These are phyloP conservation scores for Agelastica alni DNA, from an alignment of 2,888 invertebrate genomes.

Conservation along the genomic window DNA sequence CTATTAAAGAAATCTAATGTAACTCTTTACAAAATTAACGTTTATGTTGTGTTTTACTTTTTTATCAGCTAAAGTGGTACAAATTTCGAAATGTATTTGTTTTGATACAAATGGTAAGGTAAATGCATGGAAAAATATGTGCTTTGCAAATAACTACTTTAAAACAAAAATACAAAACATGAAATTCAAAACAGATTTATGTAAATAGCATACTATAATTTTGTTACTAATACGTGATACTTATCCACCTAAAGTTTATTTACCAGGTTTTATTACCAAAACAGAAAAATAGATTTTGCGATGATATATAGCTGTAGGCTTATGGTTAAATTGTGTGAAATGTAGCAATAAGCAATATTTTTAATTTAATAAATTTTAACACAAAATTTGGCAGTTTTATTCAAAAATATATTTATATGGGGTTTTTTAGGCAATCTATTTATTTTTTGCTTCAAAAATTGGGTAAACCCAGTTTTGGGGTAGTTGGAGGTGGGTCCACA, in stretches of 20 bases:
- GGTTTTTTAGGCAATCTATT: no score
- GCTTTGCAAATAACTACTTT: slow-evolving; percentile 19
- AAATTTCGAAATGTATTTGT: slow-evolving; percentile 4
- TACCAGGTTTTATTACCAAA: slow-evolving; percentile 22
- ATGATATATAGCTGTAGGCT: slow-evolving; percentile 28
- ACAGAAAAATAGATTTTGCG: slow-evolving; percentile 22
- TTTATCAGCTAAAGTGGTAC: no score
- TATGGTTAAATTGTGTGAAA: slow-evolving; percentile 35
- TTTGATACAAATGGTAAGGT: slow-evolving; percentile 18
- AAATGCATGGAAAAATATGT: slow-evolving; percentile 20
- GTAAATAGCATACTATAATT: slow-evolving; percentile 18
- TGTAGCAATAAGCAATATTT: slow-evolving; percentile 41
- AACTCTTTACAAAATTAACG: no score
- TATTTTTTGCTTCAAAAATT: no score
- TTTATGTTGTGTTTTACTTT: no score
- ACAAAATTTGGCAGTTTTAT: slow-evolving; percentile 16
- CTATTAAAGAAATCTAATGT: no score
- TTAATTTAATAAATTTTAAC: slow-evolving; percentile 37
- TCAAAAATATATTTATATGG: no score
- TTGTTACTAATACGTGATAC: slow-evolving; percentile 30
- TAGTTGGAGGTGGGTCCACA: no score
- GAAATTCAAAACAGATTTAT: slow-evolving; percentile 19
- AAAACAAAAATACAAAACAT: slow-evolving; percentile 18
- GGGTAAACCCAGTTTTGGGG: no score
- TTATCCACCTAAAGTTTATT: slow-evolving; percentile 25